Conservation (phyloP, 2,113 vertebrate species). For the Suricata suricatta region DNA sequence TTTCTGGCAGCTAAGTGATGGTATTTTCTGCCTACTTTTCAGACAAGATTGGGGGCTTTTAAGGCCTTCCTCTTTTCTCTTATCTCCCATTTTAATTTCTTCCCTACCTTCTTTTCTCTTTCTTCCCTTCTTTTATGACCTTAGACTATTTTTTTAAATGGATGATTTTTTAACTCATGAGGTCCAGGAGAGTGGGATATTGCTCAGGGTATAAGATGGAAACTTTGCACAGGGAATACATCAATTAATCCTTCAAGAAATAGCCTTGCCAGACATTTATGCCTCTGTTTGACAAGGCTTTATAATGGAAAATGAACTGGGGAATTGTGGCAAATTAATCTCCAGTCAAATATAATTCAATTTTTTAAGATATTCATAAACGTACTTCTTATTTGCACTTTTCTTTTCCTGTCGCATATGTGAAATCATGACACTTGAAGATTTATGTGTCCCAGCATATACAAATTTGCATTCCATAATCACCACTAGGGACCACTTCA, state of each 20-base stretch:
- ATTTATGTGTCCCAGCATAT: neutral
- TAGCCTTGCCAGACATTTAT: neutral
- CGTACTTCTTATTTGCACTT: neutral
- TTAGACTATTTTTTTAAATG: neutral
- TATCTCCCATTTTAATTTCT: neutral
- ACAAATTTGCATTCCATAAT: slow-evolving; percentile 7
- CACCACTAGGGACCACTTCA: slow-evolving; percentile 12
- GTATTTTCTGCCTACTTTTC: neutral
- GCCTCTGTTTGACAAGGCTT: neutral
- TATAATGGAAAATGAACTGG: neutral
- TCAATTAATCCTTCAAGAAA: neutral
- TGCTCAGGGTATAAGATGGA: neutral
- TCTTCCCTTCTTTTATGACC: neutral
- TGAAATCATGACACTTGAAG: neutral
- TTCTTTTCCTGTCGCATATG: neutral
- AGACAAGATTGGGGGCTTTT: neutral
- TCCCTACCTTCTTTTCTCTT: neutral
- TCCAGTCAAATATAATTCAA: neutral
- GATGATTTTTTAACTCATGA: neutral
- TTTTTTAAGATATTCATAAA: slow-evolving; percentile 30
- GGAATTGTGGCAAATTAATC: slow-evolving; percentile 5
- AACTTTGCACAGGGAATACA: neutral
- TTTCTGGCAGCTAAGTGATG: neutral
- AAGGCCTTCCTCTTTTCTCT: neutral
- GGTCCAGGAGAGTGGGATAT: neutral